Evolutionary conservation across 2,888 invertebrate genomes (phyloP).

Genomic region (Troglohyphantes excavatus): DNA sequence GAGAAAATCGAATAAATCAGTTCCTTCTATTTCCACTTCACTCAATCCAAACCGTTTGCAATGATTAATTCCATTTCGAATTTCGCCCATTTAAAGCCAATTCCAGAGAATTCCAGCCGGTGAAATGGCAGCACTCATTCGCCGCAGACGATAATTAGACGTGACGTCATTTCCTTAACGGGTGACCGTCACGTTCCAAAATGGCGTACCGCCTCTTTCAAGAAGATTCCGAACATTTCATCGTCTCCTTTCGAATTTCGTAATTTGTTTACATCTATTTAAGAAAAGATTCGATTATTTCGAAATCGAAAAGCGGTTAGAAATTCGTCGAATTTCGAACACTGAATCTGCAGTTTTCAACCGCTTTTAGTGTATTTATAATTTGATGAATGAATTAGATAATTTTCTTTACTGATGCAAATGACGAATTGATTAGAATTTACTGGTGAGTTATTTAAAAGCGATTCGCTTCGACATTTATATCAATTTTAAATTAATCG

Average conservation of each 20-base stretch:
- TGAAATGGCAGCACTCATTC: neutral
- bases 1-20: constrained; percentile 26
- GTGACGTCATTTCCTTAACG: neutral
- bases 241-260: constrained; percentile 22
- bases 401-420: too few species aligned
- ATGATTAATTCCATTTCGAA: constrained; percentile 13
- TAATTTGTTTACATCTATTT: constrained; percentile 20
- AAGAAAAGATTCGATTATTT: neutral
- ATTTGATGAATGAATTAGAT: neutral
- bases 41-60: constrained; percentile 1
- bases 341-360: neutral
- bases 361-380: neutral
- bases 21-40: constrained; percentile 24
- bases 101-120: neutral
- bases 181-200: neutral
- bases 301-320: too few species aligned
- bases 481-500: too few species aligned
- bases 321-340: too few species aligned
- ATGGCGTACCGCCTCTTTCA: too few species aligned
- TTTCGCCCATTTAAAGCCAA: neutral
- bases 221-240: constrained; percentile 2
- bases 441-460: too few species aligned
- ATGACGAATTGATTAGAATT: too few species aligned
- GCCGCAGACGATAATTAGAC: neutral
- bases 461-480: too few species aligned